A percentile compares a stretch with the other conserved stretches of the same genome.
phyloP scores from a whole-genome alignment of 2,113 vertebrate genomes.

The Octodon degus region DNA sequence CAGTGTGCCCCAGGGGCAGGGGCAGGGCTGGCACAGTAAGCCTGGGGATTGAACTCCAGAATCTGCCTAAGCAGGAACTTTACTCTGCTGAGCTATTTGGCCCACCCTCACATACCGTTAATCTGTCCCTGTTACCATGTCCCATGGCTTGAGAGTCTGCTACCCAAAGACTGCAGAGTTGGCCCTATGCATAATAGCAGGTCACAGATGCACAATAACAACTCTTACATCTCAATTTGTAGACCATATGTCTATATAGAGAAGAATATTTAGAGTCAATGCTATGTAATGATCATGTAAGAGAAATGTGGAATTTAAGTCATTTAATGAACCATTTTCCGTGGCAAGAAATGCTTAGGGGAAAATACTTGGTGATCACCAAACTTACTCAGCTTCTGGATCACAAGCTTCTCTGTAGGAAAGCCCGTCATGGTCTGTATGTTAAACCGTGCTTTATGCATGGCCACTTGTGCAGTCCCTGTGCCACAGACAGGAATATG shows the following conservation, averaged over 20 bases:
- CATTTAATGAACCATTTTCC: slow-evolving; percentile 38
- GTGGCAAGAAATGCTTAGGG: neutral
- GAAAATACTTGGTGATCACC: neutral
- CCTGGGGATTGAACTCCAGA: too few relatives aligned
- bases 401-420: neutral
- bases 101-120: neutral
- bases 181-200: neutral
- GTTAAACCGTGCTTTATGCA: neutral
- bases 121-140: neutral
- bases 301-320: neutral
- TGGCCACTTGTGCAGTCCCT: neutral
- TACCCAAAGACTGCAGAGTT: neutral
- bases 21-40: too few relatives aligned
- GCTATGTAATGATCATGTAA: slow-evolving; percentile 21
- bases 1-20: too few relatives aligned
- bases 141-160: neutral
- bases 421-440: neutral
- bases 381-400: neutral
- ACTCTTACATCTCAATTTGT: neutral
- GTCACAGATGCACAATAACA: neutral
- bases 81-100: too few relatives aligned
- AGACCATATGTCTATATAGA: neutral
- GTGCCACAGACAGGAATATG: neutral
- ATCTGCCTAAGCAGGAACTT: too few relatives aligned
- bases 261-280: neutral